Evolutionary conservation across 2,797 vertebrate species (phyloP).

Genomic region (Hypotaenidia philippensis): DNA sequence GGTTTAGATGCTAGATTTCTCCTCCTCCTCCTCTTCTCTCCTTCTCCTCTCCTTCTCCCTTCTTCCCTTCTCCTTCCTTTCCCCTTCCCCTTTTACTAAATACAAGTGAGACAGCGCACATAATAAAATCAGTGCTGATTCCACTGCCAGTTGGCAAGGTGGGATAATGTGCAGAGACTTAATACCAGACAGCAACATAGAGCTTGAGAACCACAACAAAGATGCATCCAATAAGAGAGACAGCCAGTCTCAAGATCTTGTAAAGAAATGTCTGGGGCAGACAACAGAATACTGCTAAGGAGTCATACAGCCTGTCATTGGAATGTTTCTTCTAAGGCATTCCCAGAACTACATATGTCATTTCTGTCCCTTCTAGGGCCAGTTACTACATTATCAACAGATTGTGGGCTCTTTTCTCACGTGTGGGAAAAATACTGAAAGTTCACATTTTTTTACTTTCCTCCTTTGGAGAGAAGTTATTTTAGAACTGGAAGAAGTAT

Average conservation of each 20-base stretch:
- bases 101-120: not conserved
- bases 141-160: not conserved
- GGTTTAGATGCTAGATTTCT: constrained; percentile 20
- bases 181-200: not conserved
- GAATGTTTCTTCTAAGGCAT: not conserved
- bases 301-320: not conserved
- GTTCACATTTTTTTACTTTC: not conserved
- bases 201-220: not conserved
- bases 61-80: too few species aligned
- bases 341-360: not conserved
- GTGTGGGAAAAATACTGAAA: not conserved
- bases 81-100: not conserved
- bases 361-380: not conserved
- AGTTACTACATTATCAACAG: not conserved
- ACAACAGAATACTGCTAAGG: not conserved
- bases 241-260: not conserved
- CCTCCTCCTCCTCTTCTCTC: too few species aligned
- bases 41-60: too few species aligned
- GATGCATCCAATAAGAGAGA: not conserved
- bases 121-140: not conserved
- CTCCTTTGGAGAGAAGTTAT: not conserved
- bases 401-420: not conserved
- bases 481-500: not conserved
- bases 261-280: not conserved
- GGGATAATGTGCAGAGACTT: not conserved